Conservation (phyloP, 2,113 vertebrate species). For the Podocnemis expansa region DNA sequence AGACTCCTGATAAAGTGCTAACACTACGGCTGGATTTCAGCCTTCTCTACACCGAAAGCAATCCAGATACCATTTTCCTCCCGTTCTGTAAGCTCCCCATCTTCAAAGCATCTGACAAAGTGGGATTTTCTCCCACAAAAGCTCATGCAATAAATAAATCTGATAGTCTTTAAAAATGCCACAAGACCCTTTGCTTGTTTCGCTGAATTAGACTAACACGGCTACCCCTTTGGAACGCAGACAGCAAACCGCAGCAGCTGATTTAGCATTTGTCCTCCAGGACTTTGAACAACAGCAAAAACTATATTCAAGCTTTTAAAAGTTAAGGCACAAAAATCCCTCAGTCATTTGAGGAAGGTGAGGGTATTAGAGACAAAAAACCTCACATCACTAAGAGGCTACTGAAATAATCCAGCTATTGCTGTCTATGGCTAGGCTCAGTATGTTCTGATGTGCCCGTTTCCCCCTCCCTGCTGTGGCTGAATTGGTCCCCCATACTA, state of each 20-base stretch:
- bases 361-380: background rate
- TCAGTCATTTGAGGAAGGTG: background rate
- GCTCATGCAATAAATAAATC: too few relatives aligned
- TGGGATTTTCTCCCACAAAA: too few relatives aligned
- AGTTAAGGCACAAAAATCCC: background rate
- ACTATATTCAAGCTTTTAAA: background rate
- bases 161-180: too few relatives aligned
- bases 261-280: background rate
- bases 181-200: too few relatives aligned
- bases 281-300: background rate
- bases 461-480: slow-evolving; percentile 16
- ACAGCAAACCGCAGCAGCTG: too few relatives aligned
- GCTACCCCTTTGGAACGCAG: too few relatives aligned
- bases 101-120: too few relatives aligned
- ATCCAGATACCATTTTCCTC: accelerated
- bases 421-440: background rate
- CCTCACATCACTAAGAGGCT: accelerated
- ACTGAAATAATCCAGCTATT: background rate
- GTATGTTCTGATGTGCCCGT: background rate
- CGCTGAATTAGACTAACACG: too few relatives aligned
- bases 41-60: background rate
- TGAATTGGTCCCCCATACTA: background rate
- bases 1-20: background rate
- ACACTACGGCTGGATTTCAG: background rate
- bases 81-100: too few relatives aligned